Evolutionary conservation across 2,797 vertebrate species (phyloP), one percentile per base, ranked within the genome.

Genomic region (Oreortyx pictus): DNA sequence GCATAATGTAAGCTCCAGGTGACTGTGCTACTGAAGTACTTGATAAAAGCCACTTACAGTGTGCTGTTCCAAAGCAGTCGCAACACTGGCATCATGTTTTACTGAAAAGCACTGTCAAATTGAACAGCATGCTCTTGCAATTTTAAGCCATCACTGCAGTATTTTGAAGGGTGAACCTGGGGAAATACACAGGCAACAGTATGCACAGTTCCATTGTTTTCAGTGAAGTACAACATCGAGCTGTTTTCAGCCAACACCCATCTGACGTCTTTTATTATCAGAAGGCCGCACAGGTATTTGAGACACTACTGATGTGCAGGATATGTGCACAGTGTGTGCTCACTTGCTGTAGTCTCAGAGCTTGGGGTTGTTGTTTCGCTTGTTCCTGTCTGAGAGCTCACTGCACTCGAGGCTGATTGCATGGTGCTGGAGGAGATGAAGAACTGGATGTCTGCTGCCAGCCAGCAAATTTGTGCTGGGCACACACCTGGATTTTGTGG

Each of bases 301-400:
- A 39, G 17, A 9, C 35, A 5, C 22, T 24, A 13, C 0, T 2
- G 4, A 22, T 17, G 7, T 67, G 29, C 3, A 24, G 18, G 31
- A 87, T 20, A 37, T 31, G 70, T 0, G 0, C 0, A 0, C 1
- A 0, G 5, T 13, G 11, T 54, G 11, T 0, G 0, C 9, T 47
- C 0, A 0, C 19, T 56, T 71, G 27, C 6, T 1, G 1, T 19
- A 49, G 24, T 54, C 0, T 1, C 6, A 8, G 41, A 18, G 7
- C 7, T 24, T 0, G 3, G 10, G 8, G 3, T 6, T 43, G 66
- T 50, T 46, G 31, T 84, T 72, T 49, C 2, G 5, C 16, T 70
- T 68, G 25, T 10, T 7, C 1, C 4, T 1, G 4, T 11, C 11
- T 0, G 2, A 52, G 9, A 7, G 24, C 4, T 2, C 2, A 0